These are phyloP conservation scores for Bryconaethiops microstoma DNA, from an alignment of 2,797 vertebrate genomes.

Conservation along the genomic window DNA sequence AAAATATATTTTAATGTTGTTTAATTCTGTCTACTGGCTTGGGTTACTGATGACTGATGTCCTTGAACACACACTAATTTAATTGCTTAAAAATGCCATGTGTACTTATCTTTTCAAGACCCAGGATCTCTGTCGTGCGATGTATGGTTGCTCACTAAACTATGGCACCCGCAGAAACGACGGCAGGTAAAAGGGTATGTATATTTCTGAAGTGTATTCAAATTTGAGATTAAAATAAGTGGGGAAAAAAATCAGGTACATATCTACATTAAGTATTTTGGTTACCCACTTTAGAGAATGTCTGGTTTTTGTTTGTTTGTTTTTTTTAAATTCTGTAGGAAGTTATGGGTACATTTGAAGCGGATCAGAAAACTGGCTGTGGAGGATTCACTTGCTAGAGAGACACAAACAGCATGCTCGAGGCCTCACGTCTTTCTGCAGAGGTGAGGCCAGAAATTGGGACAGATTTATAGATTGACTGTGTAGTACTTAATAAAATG, in stretches of 20 bases:
- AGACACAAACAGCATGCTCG: slow-evolving; percentile 18
- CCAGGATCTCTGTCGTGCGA: slow-evolving; percentile 52
- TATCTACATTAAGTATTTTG: not conserved
- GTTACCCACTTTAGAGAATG: not conserved
- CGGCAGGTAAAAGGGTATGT: slow-evolving; percentile 42
- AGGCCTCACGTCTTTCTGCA: slow-evolving; percentile 56
- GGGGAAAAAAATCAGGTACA: not conserved
- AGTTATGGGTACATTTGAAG: slow-evolving; percentile 49
- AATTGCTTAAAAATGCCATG: not conserved
- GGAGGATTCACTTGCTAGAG: not conserved
- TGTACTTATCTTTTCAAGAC: slow-evolving; percentile 36
- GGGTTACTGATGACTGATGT: not conserved
- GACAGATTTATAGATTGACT: slow-evolving; percentile 2
- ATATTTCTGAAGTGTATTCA: not conserved
- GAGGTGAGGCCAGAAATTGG: slow-evolving; percentile 42
- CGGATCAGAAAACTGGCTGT: slow-evolving; percentile 34
- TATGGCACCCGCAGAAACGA: slow-evolving; percentile 30
- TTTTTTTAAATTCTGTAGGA: slow-evolving; percentile 22
- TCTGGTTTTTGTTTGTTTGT: not conserved
- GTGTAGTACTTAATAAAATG: not conserved
- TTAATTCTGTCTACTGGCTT: not conserved
- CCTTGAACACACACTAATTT: not conserved
- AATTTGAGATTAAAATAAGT: not conserved
- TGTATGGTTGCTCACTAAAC: slow-evolving; percentile 52
- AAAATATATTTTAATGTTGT: not conserved